phyloP scores from a whole-genome alignment of 2,888 invertebrate species.

The Dascillus cervinus region DNA sequence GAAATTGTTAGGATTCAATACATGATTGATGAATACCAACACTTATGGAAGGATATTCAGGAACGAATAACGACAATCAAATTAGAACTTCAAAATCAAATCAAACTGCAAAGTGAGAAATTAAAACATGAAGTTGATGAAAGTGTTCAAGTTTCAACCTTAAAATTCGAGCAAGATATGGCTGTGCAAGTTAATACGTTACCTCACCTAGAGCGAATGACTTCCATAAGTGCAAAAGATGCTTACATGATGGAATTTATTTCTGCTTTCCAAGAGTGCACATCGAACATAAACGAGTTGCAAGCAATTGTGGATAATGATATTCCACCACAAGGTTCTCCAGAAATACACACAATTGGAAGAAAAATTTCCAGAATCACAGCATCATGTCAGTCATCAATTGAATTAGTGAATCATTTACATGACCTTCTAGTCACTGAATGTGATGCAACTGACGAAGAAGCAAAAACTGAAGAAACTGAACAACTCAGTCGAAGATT shows the following conservation, averaged over 20 bases:
- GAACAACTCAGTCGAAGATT: slow-evolving; percentile 58
- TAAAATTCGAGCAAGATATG: slow-evolving; percentile 67
- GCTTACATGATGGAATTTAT: slow-evolving; percentile 71
- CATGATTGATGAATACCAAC: slow-evolving; percentile 59
- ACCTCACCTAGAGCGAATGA: slow-evolving; percentile 50
- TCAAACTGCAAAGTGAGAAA: slow-evolving; percentile 27
- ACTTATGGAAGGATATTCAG: slow-evolving; percentile 55
- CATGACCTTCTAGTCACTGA: slow-evolving; percentile 67
- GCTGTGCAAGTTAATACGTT: slow-evolving; percentile 79
- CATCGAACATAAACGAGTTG: slow-evolving; percentile 57
- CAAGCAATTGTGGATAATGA: slow-evolving; percentile 56
- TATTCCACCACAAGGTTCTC: slow-evolving; percentile 46
- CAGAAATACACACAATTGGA: slow-evolving; percentile 54
- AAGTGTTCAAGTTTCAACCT: slow-evolving; percentile 63
- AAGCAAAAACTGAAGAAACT: slow-evolving; percentile 59
- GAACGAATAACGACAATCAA: slow-evolving; percentile 45
- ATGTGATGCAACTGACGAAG: slow-evolving; percentile 58
- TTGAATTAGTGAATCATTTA: slow-evolving; percentile 76
- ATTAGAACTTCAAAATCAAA: slow-evolving; percentile 36
- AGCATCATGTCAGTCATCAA: slow-evolving; percentile 69
- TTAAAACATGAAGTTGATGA: slow-evolving; percentile 47
- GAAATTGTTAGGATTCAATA: slow-evolving; percentile 51
- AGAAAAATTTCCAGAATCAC: slow-evolving; percentile 69
- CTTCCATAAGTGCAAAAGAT: slow-evolving; percentile 71
- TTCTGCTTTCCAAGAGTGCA: slow-evolving; percentile 66